Percentiles rank a stretch among this genome's conserved stretches.
phyloP scores from a whole-genome alignment of 2,888 invertebrate genomes.

The Amiota mariae region DNA sequence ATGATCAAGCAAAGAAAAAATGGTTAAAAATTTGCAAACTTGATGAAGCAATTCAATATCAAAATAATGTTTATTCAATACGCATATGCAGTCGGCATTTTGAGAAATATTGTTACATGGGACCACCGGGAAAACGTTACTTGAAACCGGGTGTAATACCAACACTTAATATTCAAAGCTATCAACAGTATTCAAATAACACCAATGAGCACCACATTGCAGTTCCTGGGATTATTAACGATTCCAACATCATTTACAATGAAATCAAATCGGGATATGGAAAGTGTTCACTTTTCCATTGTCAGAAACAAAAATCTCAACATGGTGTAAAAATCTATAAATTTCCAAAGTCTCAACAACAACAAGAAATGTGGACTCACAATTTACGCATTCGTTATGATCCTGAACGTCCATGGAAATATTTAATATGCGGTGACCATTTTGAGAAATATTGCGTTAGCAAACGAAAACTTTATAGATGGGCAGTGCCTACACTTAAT shows the following conservation, averaged over 20 bases:
- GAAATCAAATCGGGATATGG: conserved; percentile 59
- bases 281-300: conserved; percentile 57
- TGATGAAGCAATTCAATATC: background rate
- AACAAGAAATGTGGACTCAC: conserved; percentile 59
- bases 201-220: conserved; percentile 24
- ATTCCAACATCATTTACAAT: conserved; percentile 41
- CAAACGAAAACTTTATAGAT: conserved; percentile 57
- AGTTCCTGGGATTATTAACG: conserved; percentile 26
- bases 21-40: conserved; percentile 36
- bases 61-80: conserved; percentile 14
- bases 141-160: conserved; percentile 41
- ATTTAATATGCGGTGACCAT: conserved; percentile 58
- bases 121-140: conserved; percentile 30
- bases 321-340: conserved; percentile 61
- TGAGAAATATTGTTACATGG: conserved; percentile 35
- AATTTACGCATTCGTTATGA: conserved; percentile 56
- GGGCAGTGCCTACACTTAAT: conserved; percentile 66
- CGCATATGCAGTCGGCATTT: conserved; percentile 43
- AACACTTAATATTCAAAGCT: conserved; percentile 36
- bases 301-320: conserved; percentile 54
- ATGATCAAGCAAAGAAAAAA: conserved; percentile 34
- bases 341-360: conserved; percentile 51
- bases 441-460: conserved; percentile 54
- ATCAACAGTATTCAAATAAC: background rate
- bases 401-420: conserved; percentile 59